These are phyloP conservation scores for Pogona vitticeps DNA, from an alignment of 2,113 vertebrate genomes.

Conservation along the genomic window DNA sequence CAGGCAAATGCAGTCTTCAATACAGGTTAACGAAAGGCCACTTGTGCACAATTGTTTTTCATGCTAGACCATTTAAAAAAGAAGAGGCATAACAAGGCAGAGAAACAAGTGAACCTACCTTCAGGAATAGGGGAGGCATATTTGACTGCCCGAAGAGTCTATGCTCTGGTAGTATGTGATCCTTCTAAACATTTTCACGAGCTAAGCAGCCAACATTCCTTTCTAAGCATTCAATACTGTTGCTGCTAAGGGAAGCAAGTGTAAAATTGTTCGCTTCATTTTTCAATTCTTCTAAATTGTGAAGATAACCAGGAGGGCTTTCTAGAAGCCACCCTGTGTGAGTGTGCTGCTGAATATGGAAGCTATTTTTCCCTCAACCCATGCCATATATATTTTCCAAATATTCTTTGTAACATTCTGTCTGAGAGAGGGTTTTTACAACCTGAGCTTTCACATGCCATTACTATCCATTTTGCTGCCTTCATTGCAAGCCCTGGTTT, in stretches of 20 bases:
- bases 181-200: conserved; percentile 74
- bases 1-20: conserved; percentile 22
- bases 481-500: background rate
- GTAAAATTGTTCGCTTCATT: conserved; percentile 40
- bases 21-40: conserved; percentile 7
- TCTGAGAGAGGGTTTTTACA: background rate
- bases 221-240: conserved; percentile 56
- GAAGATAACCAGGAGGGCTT: conserved; percentile 55
- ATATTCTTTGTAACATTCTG: background rate
- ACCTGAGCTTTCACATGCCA: background rate
- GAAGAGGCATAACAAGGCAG: conserved; percentile 34
- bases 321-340: conserved; percentile 25
- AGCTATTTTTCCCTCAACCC: conserved; percentile 11
- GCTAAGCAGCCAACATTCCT: conserved; percentile 64
- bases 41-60: conserved; percentile 11
- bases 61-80: conserved; percentile 32
- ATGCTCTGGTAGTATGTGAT: conserved; percentile 50
- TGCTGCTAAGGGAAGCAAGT: conserved; percentile 68
- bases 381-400: background rate
- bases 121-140: conserved; percentile 32
- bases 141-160: conserved; percentile 60
- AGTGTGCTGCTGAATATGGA: conserved; percentile 34
- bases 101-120: conserved; percentile 34
- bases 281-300: conserved; percentile 57
- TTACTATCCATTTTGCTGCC: background rate